phyloP scores from a whole-genome alignment of 2,797 vertebrate genomes.

The Heliangelus exortis region DNA sequence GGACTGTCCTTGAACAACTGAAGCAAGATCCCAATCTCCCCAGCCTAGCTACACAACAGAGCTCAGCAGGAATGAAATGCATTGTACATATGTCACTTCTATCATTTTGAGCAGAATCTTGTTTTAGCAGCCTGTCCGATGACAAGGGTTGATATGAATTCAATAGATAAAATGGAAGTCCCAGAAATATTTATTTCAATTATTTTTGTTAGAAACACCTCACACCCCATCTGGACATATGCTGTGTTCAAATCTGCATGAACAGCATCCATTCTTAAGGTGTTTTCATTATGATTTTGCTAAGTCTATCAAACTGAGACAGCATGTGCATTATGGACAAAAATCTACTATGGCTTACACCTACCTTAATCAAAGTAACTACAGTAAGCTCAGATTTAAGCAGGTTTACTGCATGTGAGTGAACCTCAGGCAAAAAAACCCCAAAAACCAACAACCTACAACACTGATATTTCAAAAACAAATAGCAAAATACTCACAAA shows the following conservation, averaged over 20 bases:
- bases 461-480: not conserved
- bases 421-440: not conserved
- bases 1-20: conserved; percentile 5
- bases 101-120: conserved; percentile 50
- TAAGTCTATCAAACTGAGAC: not conserved
- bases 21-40: conserved; percentile 31
- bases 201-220: conserved; percentile 38
- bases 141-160: conserved; percentile 67
- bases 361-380: not conserved
- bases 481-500: not conserved
- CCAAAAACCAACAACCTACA: not conserved
- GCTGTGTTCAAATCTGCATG: not conserved
- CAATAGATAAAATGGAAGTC: conserved; percentile 34
- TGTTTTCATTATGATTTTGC: conserved; percentile 33
- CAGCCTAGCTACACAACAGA: not conserved
- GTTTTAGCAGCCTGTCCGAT: conserved; percentile 69
- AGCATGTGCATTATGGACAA: not conserved
- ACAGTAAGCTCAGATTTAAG: not conserved
- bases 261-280: not conserved
- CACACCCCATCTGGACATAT: not conserved
- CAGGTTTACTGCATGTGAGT: not conserved
- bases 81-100: conserved; percentile 39
- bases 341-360: not conserved
- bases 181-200: conserved; percentile 52
- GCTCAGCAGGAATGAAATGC: conserved; percentile 29